Base-by-base conservation (phyloP, 2,797 vertebrate genomes). In the Sebastes trivittatus region DNA sequence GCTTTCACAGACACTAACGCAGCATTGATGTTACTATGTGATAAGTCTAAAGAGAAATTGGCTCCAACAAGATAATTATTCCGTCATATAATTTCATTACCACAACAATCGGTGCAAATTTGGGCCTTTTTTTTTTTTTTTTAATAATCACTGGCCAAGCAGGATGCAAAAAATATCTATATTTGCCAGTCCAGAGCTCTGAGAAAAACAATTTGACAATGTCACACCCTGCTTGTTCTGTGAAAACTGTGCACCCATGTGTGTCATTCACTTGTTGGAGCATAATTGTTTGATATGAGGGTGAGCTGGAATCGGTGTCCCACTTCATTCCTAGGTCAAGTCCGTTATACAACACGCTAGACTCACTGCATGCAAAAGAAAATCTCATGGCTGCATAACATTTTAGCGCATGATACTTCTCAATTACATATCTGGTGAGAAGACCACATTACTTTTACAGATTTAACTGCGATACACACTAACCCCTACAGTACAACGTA, bases 181-280 rank as follows among this genome's bases (percentile, higher is more conserved):
- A 83, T 86, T 87, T 88, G 80, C 52, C 34, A 32, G 23, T 60
- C 60, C 70, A 71, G 56, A 80, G 83, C 68, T 84, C 25, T 42
- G 76, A 77, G 73, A 72, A 85, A 85, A 87, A 78, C 69, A 68
- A 78, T 82, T 60, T 79, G 23, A 23, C 18, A 2, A 75, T 77
- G 78, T 67, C 78, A 87, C 72, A 86, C 60, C 23, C 73, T 23
- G 69, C 65, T 85, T 61, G 63, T 62, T 86, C 65, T 72, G 55
- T 88, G 81, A 82, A 54, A 80, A 77, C 79, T 77, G 86, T 73
- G 80, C 83, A 68, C 10, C 71, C 63, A 25, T 70, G 68, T 83
- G 78, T 78, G 67, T 75, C 82, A 71, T 67, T 85, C 80, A 82
- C 34, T 85, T 76, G 67, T 71, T 87, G 54, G 46, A 77, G 68